Base-by-base conservation (phyloP, 2,113 vertebrate species). In the Nothoprocta perdicaria region DNA sequence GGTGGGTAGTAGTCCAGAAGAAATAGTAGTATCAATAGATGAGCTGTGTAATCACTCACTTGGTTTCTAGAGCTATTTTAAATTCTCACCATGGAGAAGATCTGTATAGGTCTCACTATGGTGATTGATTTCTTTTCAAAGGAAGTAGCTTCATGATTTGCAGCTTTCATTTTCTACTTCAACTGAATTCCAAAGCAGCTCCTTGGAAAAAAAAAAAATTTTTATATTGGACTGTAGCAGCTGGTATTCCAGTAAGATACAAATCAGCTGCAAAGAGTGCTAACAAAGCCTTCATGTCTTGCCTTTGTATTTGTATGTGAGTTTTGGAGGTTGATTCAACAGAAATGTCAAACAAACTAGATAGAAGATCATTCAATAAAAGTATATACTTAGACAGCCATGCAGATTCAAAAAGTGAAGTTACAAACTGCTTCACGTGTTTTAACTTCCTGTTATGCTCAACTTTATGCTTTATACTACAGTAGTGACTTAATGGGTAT, bases 11-110 rank as follows among this genome's bases (percentile, higher is more conserved):
- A 74, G 31, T 57, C 31, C 71, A 74, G 86, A 74, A 86, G 55
- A 55, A 62, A 60, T 63, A 41, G 10, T 41, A 31, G 86, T 90
- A 84, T 90, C 38, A 72, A 46, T 38, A 65, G 69, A 76, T 80
- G 61, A 68, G 17, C 62, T 83, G 24, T 65, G 21, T 62, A 82
- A 87, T 11, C 12, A 26, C 7, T 68, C 13, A 14, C 67, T 65
- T 84, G 73, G 38, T 83, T 80, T 88, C 72, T 83, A 41, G 22
- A 94, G 5, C 13, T 33, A 38, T 67, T 91, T 89, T 14, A 73
- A 62, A 48, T 69, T 68, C 80, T 85, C 29, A 77, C 10, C 13
- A 5, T 71, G 19, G 45, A 43, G 81, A 84, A 60, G 40, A 43
- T 45, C 17, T 86, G 2, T n/a, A 62, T 35, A 76, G 29, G n/a